A percentile compares a stretch with the other conserved stretches of the same genome.
Conservation (phyloP, 92 coral and sea anemone species). For the Parazoanthus swiftii region DNA sequence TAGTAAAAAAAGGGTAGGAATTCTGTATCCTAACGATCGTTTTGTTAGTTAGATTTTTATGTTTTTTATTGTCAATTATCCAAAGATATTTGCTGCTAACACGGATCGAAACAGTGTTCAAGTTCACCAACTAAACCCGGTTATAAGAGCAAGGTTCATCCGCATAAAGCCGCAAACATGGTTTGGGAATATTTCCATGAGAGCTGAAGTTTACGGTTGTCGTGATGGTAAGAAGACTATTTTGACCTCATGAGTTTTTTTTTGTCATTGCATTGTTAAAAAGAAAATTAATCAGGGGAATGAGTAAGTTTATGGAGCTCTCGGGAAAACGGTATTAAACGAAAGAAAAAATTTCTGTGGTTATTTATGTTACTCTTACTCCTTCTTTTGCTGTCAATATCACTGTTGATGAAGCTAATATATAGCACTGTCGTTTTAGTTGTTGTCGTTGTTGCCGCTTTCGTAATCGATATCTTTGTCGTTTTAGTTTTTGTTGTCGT, state of each 20-base stretch:
- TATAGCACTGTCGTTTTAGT: too few species aligned
- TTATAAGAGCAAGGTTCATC: background rate
- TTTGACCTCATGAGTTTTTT: too few species aligned
- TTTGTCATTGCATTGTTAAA: background rate
- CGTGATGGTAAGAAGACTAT: background rate
- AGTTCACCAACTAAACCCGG: background rate
- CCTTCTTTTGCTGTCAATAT: too few species aligned
- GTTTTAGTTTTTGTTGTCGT: too few species aligned
- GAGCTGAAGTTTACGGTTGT: conserved; percentile 15
- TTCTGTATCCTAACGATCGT: background rate
- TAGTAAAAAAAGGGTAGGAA: background rate
- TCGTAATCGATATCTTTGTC: too few species aligned
- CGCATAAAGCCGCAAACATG: conserved; percentile 4
- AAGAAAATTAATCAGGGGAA: too few species aligned
- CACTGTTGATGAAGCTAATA: too few species aligned
- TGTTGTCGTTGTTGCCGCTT: too few species aligned
- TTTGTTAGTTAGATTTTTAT: background rate
- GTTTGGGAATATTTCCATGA: background rate
- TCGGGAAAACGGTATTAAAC: too few species aligned
- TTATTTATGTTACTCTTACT: too few species aligned
- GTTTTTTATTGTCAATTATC: background rate
- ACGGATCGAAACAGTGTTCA: background rate
- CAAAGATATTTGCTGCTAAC: background rate
- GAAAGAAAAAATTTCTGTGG: too few species aligned
- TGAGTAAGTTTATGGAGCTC: too few species aligned